Percentiles rank a stretch among this genome's conserved stretches.
Conservation (phyloP, 2,113 vertebrate species). For the Eonycteris spelaea region DNA sequence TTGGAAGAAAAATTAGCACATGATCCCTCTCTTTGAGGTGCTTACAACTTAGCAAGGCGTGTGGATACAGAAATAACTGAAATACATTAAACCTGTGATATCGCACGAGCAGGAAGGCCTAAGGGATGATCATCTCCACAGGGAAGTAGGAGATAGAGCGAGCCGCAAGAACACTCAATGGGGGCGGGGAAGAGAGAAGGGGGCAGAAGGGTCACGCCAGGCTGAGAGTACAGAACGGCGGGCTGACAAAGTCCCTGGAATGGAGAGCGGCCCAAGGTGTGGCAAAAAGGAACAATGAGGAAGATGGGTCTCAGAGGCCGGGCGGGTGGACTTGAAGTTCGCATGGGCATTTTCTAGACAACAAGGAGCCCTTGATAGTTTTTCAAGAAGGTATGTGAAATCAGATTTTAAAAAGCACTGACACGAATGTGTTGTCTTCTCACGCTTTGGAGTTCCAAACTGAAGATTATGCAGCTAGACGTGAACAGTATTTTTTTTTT, state of each 20-base stretch:
- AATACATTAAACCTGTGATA: not conserved
- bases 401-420: not conserved
- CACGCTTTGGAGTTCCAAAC: not conserved
- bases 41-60: not conserved
- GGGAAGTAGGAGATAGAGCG: not conserved
- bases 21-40: not conserved
- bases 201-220: not conserved
- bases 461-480: not conserved
- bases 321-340: not conserved
- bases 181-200: not conserved
- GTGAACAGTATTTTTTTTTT: not conserved
- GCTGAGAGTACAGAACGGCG: not conserved
- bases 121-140: not conserved
- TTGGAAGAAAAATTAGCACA: not conserved
- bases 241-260: not conserved
- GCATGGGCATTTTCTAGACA: not conserved
- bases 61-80: not conserved
- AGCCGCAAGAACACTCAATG: not conserved
- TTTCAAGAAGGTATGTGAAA: not conserved
- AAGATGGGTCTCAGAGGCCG: not conserved
- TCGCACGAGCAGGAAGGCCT: not conserved
- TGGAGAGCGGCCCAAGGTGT: not conserved
- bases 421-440: not conserved
- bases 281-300: not conserved
- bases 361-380: not conserved